Conservation (phyloP, 2,888 invertebrate genomes). For the Ferrisia virgata region DNA sequence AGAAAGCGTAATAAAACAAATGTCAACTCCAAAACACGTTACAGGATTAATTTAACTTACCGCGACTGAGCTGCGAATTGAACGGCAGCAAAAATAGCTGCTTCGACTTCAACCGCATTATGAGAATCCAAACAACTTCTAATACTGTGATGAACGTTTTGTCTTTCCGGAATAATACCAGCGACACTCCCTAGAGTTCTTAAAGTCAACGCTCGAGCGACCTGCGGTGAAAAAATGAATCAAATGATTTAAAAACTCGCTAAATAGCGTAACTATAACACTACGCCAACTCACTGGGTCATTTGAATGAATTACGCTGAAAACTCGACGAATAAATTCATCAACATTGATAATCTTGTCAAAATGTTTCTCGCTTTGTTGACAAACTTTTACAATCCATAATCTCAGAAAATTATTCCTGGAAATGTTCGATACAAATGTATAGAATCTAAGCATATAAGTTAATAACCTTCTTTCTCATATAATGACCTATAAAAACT, state of each 20-base stretch:
- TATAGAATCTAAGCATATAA: too few relatives aligned
- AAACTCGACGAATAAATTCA: constrained; percentile 85
- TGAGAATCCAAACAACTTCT: constrained; percentile 87
- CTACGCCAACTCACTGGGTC: constrained; percentile 65
- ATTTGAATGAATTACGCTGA: constrained; percentile 92
- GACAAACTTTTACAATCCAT: constrained; percentile 88
- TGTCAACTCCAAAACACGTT: background rate
- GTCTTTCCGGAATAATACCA: constrained; percentile 86
- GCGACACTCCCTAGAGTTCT: constrained; percentile 88
- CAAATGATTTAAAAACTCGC: background rate
- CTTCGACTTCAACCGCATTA: constrained; percentile 92
- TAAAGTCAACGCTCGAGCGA: constrained; percentile 86
- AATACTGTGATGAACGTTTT: constrained; percentile 93
- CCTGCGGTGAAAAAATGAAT: constrained; percentile 48
- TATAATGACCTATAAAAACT: too few relatives aligned
- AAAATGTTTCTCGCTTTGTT: constrained; percentile 92
- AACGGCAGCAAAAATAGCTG: constrained; percentile 90
- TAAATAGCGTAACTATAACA: too few relatives aligned
- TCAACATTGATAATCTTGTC: constrained; percentile 95
- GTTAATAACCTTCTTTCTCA: too few relatives aligned
- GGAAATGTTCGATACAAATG: too few relatives aligned
- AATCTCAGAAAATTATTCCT: constrained; percentile 87
- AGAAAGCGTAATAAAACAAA: constrained; percentile 6
- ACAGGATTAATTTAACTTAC: constrained; percentile 55
- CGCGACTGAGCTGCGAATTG: constrained; percentile 93